Evolutionary conservation across 2,888 invertebrate genomes (phyloP), one percentile per base, ranked within the genome.

Genomic region (Cataglyphis livida): DNA sequence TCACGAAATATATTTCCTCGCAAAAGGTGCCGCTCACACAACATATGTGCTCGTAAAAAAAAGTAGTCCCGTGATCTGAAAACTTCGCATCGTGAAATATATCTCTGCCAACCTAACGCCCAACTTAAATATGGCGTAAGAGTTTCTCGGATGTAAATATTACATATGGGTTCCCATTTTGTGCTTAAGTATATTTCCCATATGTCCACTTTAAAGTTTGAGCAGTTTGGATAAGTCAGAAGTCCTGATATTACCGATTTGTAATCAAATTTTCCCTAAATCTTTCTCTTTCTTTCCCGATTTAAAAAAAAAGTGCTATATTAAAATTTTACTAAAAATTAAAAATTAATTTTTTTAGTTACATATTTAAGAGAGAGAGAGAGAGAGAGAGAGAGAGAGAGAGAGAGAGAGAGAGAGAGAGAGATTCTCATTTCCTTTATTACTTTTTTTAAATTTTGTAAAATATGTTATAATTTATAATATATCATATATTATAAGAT

Each of bases 71-170:
- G 7, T 44, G 28, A 81, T 75, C 64, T 38, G 15, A n/a, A 38
- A 81, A 74, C 41, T 81, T 81, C 38, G 38, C 79, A 28, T 59
- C 18, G 44, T 81, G 51, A 70, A 70, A 71, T 57, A 73, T 87
- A 65, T 41, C 51, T 18, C 21, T n/a, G 21, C 64, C 71, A 62
- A 35, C 51, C 51, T 68, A 51, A 73, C 54, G 48, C 15, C 35
- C 44, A 78, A 21, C 21, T 21, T 62, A 81, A 88, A 84, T 82
- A 81, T 66, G 61, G 41, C 64, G 73, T 73, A 79, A 82, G 48
- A 81, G 74, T 74, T 84, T 70, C 65, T 82, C 61, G 65, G 59
- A 68, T 57, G 68, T 57, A 79, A 85, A 85, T 85, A 85, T 79
- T 74, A 79, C 32, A 82, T 78, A 57, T 51, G 84, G 44, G 18